phyloP scores from a whole-genome alignment of 2,113 vertebrate genomes.

The Atractosteus spatula region DNA sequence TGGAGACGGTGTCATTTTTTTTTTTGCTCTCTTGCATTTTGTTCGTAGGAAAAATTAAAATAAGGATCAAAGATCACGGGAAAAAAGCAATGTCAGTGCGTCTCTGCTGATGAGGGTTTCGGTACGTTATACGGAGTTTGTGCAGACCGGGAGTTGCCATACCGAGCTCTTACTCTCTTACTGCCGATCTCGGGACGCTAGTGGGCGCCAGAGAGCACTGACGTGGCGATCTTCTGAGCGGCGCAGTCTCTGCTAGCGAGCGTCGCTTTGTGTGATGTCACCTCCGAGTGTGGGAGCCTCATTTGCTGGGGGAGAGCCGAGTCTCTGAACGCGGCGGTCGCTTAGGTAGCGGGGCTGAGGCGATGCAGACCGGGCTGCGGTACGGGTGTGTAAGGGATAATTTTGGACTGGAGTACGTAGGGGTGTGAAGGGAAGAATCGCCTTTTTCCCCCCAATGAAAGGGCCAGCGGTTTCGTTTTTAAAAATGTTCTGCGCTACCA shows the following conservation, averaged over 20 bases:
- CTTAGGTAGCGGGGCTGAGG: not conserved
- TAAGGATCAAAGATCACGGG: no score
- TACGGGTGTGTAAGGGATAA: not conserved
- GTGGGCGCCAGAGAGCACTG: constrained; percentile 11
- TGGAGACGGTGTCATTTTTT: no score
- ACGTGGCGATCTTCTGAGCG: constrained; percentile 6
- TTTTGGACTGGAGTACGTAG: not conserved
- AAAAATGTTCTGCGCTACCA: not conserved
- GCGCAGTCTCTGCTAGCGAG: not conserved
- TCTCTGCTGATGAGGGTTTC: no score
- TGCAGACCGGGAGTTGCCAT: not conserved
- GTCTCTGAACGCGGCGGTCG: not conserved
- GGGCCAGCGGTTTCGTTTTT: not conserved
- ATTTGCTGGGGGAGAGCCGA: not conserved
- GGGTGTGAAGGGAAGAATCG: no score
- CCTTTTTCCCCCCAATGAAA: not conserved
- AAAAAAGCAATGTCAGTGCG: no score
- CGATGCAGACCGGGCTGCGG: not conserved
- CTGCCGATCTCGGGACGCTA: not conserved
- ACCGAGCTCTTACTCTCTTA: not conserved
- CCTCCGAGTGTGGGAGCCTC: not conserved
- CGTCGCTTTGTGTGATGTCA: constrained; percentile 13
- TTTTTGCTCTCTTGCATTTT: no score
- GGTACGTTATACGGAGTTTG: no score
- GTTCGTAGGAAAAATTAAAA: no score